Percentiles rank a stretch among this genome's conserved stretches.
These are phyloP conservation scores for Dioctria rufipes DNA, from an alignment of 2,888 invertebrate species.

Conservation along the genomic window DNA sequence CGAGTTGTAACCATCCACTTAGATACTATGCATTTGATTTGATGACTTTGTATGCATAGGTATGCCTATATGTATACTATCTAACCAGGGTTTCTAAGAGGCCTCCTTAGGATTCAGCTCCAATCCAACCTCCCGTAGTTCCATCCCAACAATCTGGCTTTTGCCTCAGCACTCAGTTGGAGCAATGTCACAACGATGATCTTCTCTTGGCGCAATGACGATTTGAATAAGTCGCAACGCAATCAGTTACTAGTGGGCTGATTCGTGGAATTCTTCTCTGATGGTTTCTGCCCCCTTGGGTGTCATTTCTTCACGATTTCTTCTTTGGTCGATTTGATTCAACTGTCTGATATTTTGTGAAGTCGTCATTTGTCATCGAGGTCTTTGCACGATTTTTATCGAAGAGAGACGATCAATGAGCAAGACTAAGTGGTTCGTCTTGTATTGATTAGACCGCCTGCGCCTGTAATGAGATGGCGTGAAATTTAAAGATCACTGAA, in stretches of 20 bases:
- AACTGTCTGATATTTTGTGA: conserved; percentile 33
- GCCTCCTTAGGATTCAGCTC: not conserved
- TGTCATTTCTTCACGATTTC: conserved; percentile 37
- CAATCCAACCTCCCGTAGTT: not conserved
- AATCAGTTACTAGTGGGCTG: conserved; percentile 24
- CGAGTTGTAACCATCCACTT: conserved; percentile 32
- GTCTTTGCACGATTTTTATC: conserved; percentile 29
- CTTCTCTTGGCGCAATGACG: conserved; percentile 28
- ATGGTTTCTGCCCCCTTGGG: conserved; percentile 30
- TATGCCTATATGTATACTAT: no score
- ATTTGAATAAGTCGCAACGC: not conserved
- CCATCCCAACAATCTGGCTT: not conserved
- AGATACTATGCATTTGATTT: conserved; percentile 14
- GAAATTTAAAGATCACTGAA: no score
- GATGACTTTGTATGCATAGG: not conserved
- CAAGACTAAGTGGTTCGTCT: no score
- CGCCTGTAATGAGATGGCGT: no score
- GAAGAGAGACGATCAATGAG: not conserved
- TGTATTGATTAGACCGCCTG: no score
- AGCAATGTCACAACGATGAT: not conserved
- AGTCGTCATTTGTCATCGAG: conserved; percentile 52
- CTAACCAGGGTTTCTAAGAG: conserved; percentile 3
- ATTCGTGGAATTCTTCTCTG: conserved; percentile 27
- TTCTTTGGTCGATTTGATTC: conserved; percentile 13
- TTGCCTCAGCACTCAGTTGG: not conserved